Evolutionary conservation across 2,113 vertebrate genomes (phyloP), one percentile per base, ranked within the genome.

Genomic region (Rhinogobius similis): DNA sequence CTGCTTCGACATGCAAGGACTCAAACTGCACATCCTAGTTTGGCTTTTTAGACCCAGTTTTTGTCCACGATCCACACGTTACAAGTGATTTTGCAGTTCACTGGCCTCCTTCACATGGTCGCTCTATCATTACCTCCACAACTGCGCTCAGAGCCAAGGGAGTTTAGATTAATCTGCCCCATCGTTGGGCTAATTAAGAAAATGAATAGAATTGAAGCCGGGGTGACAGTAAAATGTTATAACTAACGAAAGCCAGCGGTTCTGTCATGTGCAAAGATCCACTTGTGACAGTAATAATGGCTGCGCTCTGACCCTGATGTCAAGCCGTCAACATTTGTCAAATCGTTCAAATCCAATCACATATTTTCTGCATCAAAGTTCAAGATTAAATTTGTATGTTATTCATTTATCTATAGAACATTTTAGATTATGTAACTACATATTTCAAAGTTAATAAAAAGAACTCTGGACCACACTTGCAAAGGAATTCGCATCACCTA

Each of bases 131-230:
- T 75, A 38, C 59, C 36, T 70, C 41, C 26, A 62, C 64, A 70
- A 43, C 76, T 55, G 62, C 6, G n/a, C 36, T 41, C 21, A 23
- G 6, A 39, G 75, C 50, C 56, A 24, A 65, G 58, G 78, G 70
- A 75, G 48, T 23, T 32, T 11, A 65, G 71, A 75, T 77, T 85
- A 82, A 87, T 81, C 73, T 67, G 20, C 0, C 24, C 68, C 20
- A 81, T 83, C 53, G 72, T 73, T 76, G 39, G 44, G 52, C n/a
- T 83, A 81, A 87, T 90, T 80, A 76, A 39, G 64, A 71, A 72
- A 87, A 82, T 75, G 64, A 82, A 72, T 71, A 70, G 50, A 71
- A 87, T 75, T 84, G 76, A 65, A 82, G 65, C 67, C 72, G 65
- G 27, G 68, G n/a, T 70, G 72, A 48, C 66, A 58, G 62, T 61